phyloP scores from a whole-genome alignment of 2,888 invertebrate species.

The Perithous albicinctus region DNA sequence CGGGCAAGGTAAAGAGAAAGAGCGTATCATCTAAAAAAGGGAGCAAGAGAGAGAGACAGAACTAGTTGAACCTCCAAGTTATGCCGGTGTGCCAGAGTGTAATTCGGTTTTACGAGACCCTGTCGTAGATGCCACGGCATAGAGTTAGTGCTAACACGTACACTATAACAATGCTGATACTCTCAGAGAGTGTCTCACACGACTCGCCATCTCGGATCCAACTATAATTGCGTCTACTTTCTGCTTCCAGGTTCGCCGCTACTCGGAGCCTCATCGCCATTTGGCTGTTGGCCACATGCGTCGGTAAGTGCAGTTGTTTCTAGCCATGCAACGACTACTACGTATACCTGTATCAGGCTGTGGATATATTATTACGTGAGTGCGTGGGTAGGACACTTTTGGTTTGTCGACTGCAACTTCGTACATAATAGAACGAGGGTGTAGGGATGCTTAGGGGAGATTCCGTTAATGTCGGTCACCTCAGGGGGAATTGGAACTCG shows the following conservation, averaged over 20 bases:
- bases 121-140: conserved; percentile 35
- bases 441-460: conserved; percentile 15
- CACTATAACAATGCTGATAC: conserved; percentile 29
- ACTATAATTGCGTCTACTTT: conserved; percentile 69
- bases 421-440: not conserved
- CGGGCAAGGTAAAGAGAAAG: conserved; percentile 43
- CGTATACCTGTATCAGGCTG: not conserved
- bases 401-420: conserved; percentile 7
- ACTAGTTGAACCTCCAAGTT: conserved; percentile 60
- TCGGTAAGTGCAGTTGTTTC: conserved; percentile 74
- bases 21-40: conserved; percentile 35
- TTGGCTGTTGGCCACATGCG: conserved; percentile 76
- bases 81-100: conserved; percentile 46
- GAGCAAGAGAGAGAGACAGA: not conserved
- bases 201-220: conserved; percentile 36
- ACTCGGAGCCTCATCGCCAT: conserved; percentile 73
- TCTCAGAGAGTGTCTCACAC: conserved; percentile 44
- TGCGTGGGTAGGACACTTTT: conserved; percentile 8
- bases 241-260: conserved; percentile 75
- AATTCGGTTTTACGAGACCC: conserved; percentile 65
- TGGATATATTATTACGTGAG: not conserved
- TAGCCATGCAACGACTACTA: not conserved
- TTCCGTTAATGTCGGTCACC: conserved; percentile 23
- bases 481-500: not conserved
- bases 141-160: conserved; percentile 20